A percentile compares a stretch with the other conserved stretches of the same genome.
Conservation (phyloP, 2,113 vertebrate species). For the zebrafish (Danio rerio) region GRCz12tu NC_133180.1:69828001-69828500, state of each 20-base stretch:
- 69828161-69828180: conserved; percentile 50
- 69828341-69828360: not conserved
- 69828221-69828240: conserved; percentile 28
- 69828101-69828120: conserved; percentile 50
- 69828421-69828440: not conserved
- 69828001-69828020: conserved; percentile 48
- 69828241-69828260: not conserved
- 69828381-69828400: not conserved
- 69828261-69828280: not conserved
- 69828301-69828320: not conserved
- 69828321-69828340: not conserved
- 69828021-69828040: conserved; percentile 58
- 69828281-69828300: not conserved
- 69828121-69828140: conserved; percentile 53
- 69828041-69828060: conserved; percentile 50
- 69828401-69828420: not conserved
- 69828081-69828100: conserved; percentile 50
- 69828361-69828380: not conserved
- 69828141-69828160: conserved; percentile 47
- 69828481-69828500: too few relatives aligned
- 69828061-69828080: conserved; percentile 46
- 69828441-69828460: not conserved
- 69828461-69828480: too few relatives aligned
- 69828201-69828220: conserved; percentile 25
- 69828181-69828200: conserved; percentile 12